Base-by-base conservation (phyloP, 1,140 invertebrate species). In the Centruroides vittatus region DNA sequence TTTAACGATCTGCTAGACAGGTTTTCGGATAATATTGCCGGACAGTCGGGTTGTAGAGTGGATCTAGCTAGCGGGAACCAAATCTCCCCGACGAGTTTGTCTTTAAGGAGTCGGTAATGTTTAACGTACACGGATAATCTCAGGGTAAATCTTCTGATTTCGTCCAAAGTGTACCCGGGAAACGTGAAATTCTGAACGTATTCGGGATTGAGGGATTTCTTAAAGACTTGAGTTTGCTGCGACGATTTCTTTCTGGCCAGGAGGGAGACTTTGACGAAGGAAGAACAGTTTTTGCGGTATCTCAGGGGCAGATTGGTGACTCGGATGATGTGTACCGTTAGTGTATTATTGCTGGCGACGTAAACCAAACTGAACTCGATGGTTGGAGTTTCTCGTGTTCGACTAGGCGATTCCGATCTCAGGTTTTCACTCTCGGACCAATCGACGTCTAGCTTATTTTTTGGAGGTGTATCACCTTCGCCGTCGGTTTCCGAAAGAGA, bases 241-340 rank as follows among this genome's bases (percentile, higher is more conserved):
- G 57, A 59, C 5, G 57, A 59, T 41, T 59, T 59, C 10, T 47
- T 41, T 4, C 57, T 46, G 34, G 57, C 57, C 10, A 59, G n/a
- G 5, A 59, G 49, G 10, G 57, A 49, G 7, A 59, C 57, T 50
- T 59, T 59, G 10, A 59, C 57, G 47, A 50, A 59, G 12, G 57
- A 59, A 23, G 57, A 49, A 35, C 57, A 59, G 12, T 50, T 59
- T 49, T 50, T 49, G 10, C 57, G 47, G 35, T 50, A 59, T 35
- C 35, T 34, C 5, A 59, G 34, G 10, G 57, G 48, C 5, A 41
- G 41, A 41, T 41, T 41, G 8, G 3, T 41, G 8, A 41, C 41
- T 8, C 41, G 5, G 8, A 41, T 41, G 41, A 41, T 41, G 8
- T 41, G 41, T 6, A 41, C 41, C 0, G 41, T 41, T 41, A 41